A percentile compares a stretch with the other conserved stretches of the same genome.
Conservation (phyloP, 2,888 invertebrate genomes). For the Oegoconia quadripuncta region DNA sequence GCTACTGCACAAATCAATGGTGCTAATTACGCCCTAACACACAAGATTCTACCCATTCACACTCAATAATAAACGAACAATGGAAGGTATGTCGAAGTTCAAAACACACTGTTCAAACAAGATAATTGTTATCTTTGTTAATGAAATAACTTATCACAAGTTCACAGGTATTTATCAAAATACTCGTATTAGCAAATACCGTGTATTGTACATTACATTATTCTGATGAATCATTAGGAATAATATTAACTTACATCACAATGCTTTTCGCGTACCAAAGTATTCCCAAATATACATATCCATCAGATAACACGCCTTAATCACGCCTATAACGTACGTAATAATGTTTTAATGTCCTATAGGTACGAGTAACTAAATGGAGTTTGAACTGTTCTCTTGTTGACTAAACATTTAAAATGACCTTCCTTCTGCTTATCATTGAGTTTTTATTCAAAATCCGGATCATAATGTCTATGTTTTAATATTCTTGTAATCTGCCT, state of each 20-base stretch:
- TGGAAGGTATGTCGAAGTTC: constrained; percentile 6
- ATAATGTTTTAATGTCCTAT: not conserved
- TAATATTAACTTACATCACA: not conserved
- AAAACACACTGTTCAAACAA: constrained; percentile 18
- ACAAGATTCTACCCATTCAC: constrained; percentile 43
- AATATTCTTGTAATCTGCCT: too few relatives aligned
- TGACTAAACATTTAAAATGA: too few relatives aligned
- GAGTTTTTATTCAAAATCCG: too few relatives aligned
- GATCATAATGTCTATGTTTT: too few relatives aligned
- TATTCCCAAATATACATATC: not conserved
- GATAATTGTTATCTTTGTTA: constrained; percentile 22
- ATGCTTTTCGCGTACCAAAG: too few relatives aligned
- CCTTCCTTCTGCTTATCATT: too few relatives aligned
- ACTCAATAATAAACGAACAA: constrained; percentile 23
- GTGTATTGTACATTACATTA: constrained; percentile 18
- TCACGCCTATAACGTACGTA: not conserved
- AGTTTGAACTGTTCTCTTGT: too few relatives aligned
- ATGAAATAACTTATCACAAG: constrained; percentile 28
- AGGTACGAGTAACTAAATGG: too few relatives aligned
- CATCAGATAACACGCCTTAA: not conserved
- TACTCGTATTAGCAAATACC: constrained; percentile 27
- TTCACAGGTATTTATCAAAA: constrained; percentile 26
- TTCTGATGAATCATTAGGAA: constrained; percentile 33
- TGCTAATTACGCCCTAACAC: constrained; percentile 46
- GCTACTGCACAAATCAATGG: constrained; percentile 34